Percentiles rank a stretch among this genome's conserved stretches.
These are phyloP conservation scores for Alentia gelatinosa DNA, from an alignment of 2,888 invertebrate genomes.

Conservation along the genomic window DNA sequence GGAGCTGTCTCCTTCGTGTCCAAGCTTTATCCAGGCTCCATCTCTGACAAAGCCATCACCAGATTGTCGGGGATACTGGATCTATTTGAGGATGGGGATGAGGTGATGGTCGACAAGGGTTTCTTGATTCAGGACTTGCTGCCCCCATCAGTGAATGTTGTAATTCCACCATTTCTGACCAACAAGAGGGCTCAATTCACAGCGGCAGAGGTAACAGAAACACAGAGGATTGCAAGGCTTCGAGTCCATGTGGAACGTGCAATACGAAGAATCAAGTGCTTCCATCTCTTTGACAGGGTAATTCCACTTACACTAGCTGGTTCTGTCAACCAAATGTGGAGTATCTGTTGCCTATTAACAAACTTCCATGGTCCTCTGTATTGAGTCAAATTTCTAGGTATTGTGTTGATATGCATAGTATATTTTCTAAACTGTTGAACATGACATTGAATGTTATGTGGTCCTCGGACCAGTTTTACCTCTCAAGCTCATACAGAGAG, in stretches of 20 bases:
- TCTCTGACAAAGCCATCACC: conserved; percentile 63
- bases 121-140: conserved; percentile 61
- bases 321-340: conserved; percentile 56
- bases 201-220: conserved; percentile 54
- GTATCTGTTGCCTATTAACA: conserved; percentile 34
- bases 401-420: too few species aligned
- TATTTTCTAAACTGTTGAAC: too few species aligned
- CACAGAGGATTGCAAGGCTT: conserved; percentile 56
- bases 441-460: too few species aligned
- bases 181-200: conserved; percentile 24
- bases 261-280: conserved; percentile 57
- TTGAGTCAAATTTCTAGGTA: too few species aligned
- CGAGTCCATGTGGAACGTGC: conserved; percentile 58
- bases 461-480: too few species aligned
- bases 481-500: too few species aligned
- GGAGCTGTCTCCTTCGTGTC: conserved; percentile 64
- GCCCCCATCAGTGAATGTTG: conserved; percentile 55
- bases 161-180: conserved; percentile 61
- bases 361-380: conserved; percentile 4
- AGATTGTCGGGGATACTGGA: conserved; percentile 57
- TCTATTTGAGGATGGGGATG: conserved; percentile 63
- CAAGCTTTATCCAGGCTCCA: conserved; percentile 61
- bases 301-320: conserved; percentile 28
- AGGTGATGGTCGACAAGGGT: conserved; percentile 65
- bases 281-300: conserved; percentile 49